Evolutionary conservation across 2,113 vertebrate genomes (phyloP), one percentile per base, ranked within the genome.

Genomic region (Ibidorhyncha struthersii): DNA sequence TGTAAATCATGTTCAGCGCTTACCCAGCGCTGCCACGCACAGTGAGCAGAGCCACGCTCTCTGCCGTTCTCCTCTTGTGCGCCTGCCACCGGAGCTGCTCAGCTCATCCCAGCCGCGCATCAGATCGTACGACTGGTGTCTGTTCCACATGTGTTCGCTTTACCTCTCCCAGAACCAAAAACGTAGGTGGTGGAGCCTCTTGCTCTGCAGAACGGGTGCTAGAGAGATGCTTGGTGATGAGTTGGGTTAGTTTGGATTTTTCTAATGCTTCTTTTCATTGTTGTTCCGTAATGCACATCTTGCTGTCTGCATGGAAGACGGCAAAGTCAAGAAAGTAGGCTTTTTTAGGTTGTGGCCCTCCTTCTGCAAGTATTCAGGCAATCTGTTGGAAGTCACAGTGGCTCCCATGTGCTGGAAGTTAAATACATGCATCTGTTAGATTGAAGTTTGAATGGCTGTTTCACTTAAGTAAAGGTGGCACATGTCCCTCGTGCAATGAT

Each of bases 81-180:
- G 8, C 1, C 6, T 72, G 15, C 17, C 30, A 13, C n/a, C 6
- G 3, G 5, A 34, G 77, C 59, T 43, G n/a, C 70, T 18, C 29
- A 67, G n/a, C 26, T 91, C 49, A 41, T 58, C 47, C 72, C 73
- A 73, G 67, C 16, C 78, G 34, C 3, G 0, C 65, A 32, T 55
- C n/a, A 13, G 9, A 18, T 36, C 4, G 0, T 38, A 3, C 1
- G 0, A 11, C 59, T 76, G 43, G 26, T 61, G 5, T n/a, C 79
- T 63, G 6, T n/a, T 89, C 43, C 30, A 10, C 20, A 4, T 29
- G 2, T 1, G 15, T 52, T 87, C 4, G 0, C 10, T 55, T 45
- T 50, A 4, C 45, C 27, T 74, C 41, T 91, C 45, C 67, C 32
- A 61, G 67, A 76, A 70, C 3, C 30, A 73, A 43, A 82, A 66